These are phyloP conservation scores for Cyprinella venusta DNA, from an alignment of 2,797 vertebrate genomes.

Conservation along the genomic window DNA sequence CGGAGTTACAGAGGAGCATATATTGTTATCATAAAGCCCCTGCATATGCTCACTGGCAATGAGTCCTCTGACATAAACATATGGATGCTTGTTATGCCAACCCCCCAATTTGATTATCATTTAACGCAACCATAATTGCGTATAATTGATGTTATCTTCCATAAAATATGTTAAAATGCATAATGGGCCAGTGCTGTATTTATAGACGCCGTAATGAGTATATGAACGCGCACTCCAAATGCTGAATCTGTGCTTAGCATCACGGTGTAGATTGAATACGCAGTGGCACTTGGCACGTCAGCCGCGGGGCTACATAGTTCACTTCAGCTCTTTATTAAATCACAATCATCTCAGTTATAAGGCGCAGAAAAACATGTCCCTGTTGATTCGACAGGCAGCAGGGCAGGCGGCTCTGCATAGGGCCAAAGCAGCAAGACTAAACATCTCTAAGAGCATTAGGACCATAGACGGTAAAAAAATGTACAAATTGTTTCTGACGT, in stretches of 20 bases:
- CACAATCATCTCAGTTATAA: slow-evolving; percentile 61
- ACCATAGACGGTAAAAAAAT: slow-evolving; percentile 16
- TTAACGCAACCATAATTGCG: slow-evolving; percentile 39
- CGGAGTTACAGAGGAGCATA: slow-evolving; percentile 20
- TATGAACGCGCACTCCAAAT: neutral
- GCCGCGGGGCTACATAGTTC: slow-evolving; percentile 32
- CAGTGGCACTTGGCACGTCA: slow-evolving; percentile 34
- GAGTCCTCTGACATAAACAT: slow-evolving; percentile 49
- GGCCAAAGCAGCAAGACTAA: slow-evolving; percentile 71
- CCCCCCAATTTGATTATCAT: slow-evolving; percentile 41
- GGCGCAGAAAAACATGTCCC: slow-evolving; percentile 38
- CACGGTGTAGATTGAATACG: slow-evolving; percentile 6
- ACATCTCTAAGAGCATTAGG: slow-evolving; percentile 78
- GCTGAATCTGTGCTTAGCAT: slow-evolving; percentile 32
- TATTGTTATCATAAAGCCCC: slow-evolving; percentile 15
- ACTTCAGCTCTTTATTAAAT: slow-evolving; percentile 62
- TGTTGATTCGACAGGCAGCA: slow-evolving; percentile 64
- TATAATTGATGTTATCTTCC: slow-evolving; percentile 44
- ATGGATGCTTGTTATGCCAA: slow-evolving; percentile 45
- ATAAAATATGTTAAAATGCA: slow-evolving; percentile 38
- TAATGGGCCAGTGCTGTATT: slow-evolving; percentile 18
- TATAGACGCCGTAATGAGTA: slow-evolving; percentile 10
- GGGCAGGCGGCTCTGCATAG: slow-evolving; percentile 42
- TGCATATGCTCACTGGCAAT: slow-evolving; percentile 37
- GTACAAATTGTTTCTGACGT: too few relatives aligned